These are phyloP conservation scores for Hesperia comma DNA, from an alignment of 2,888 invertebrate genomes.

Conservation along the genomic window DNA sequence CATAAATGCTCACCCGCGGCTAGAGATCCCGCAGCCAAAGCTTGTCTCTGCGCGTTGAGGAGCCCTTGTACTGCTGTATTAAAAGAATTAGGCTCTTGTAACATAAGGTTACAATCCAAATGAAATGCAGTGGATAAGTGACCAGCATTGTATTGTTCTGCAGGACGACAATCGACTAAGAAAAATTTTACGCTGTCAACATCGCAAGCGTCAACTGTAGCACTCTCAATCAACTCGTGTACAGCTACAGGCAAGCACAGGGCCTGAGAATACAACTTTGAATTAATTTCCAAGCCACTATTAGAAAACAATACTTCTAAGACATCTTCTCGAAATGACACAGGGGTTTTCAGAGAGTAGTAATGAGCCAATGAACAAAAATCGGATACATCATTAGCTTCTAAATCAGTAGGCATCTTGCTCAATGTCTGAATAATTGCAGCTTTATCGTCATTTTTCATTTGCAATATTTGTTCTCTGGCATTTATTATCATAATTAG, in stretches of 20 bases:
- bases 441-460: slow-evolving; percentile 89
- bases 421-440: slow-evolving; percentile 87
- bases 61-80: slow-evolving; percentile 96
- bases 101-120: slow-evolving; percentile 97
- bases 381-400: slow-evolving; percentile 97
- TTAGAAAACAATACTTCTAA: slow-evolving; percentile 86
- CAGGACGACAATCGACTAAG: slow-evolving; percentile 97
- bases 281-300: slow-evolving; percentile 83
- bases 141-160: slow-evolving; percentile 98
- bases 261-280: slow-evolving; percentile 89
- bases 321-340: slow-evolving; percentile 94
- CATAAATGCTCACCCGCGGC: slow-evolving; percentile 95
- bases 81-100: slow-evolving; percentile 98
- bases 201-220: slow-evolving; percentile 85
- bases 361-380: slow-evolving; percentile 98
- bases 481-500: slow-evolving; percentile 98
- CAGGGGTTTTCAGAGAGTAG: slow-evolving; percentile 96
- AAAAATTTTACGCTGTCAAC: slow-evolving; percentile 93
- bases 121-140: slow-evolving; percentile 99
- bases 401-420: slow-evolving; percentile 93
- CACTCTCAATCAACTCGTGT: slow-evolving; percentile 94
- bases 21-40: slow-evolving; percentile 92
- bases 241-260: slow-evolving; percentile 98
- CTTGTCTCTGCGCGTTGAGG: slow-evolving; percentile 94
- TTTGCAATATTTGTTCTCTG: slow-evolving; percentile 91